Base-by-base conservation (phyloP, 2,113 vertebrate species). In the Perccottus glenii region DNA sequence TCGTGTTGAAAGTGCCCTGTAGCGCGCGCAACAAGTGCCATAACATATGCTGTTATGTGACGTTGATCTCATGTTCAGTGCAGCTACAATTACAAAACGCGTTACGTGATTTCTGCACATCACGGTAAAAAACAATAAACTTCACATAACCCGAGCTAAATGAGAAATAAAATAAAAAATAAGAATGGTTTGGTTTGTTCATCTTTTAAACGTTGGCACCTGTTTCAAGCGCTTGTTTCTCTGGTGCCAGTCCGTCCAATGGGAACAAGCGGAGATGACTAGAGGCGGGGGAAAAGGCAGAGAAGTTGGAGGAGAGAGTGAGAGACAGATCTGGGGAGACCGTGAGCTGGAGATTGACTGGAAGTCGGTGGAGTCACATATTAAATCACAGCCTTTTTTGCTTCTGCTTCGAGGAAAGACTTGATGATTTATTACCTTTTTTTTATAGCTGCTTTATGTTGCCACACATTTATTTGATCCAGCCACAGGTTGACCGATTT, bases 301-400 rank as follows among this genome's bases (percentile, higher is more conserved):
- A 84, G 85, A 91, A 91, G 87, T 90, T 91, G 78, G 81, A 85
- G 80, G 88, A 86, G 85, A 87, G 87, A 85, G 88, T 87, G 85
- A 85, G 85, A 85, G 84, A 87, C 79, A 56, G 67, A 82, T 72
- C 56, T 60, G 77, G 63, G 73, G 76, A 83, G 79, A 73, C 81
- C 38, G 68, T 27, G 76, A 82, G 75, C 68, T 49, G 74, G 15
- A 59, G 71, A 77, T 58, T 67, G 82, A 88, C 84, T 78, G 70
- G 53, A 68, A 85, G 84, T 78, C 69, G 84, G 75, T 61, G 68
- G 62, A 83, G 71, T 83, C 82, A 35, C 70, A 60, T 40, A 70
- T 77, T 62, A 51, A 63, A 85, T 69, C 77, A 59, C 57, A 61
- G 77, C 62, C 81, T 79, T 65, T 66, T 5, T 53, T 32, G 68